Evolutionary conservation across 1,140 invertebrate species (phyloP).

Genomic region (Thaumetopoea pityocampa): DNA sequence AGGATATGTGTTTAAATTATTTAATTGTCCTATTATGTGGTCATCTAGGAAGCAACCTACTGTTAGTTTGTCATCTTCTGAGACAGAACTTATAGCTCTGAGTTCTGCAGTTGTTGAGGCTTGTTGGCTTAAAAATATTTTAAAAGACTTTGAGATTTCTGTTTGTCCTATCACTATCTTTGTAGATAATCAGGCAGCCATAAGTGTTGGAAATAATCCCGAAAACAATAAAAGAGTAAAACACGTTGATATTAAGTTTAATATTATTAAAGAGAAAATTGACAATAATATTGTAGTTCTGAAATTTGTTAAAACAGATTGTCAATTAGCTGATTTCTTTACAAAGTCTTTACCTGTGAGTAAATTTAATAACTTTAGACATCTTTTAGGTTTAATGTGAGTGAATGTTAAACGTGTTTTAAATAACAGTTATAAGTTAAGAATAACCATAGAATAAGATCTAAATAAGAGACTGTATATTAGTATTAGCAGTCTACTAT

Average conservation of each 20-base stretch:
- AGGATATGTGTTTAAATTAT: no score
- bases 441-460: no score
- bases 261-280: constrained; percentile 1
- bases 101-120: constrained; percentile 4
- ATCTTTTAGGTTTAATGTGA: no score
- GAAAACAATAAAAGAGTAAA: constrained; percentile 4
- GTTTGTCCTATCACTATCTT: constrained; percentile 3
- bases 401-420: no score
- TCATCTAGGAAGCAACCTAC: no score
- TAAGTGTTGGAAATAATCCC: constrained; percentile 1
- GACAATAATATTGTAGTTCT: neutral
- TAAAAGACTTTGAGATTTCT: constrained; percentile 3
- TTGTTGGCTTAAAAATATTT: neutral
- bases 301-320: constrained; percentile 2
- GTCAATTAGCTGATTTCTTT: constrained; percentile 2
- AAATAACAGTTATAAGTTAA: no score
- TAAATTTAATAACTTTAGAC: neutral
- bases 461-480: no score
- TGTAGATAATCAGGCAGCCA: constrained; percentile 2
- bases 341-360: constrained; percentile 1
- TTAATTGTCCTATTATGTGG: no score
- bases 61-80: no score
- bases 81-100: no score
- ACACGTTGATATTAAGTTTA: constrained; percentile 2
- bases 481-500: no score